Conservation (phyloP, 2,888 invertebrate species). For the Tachina grossa region DNA sequence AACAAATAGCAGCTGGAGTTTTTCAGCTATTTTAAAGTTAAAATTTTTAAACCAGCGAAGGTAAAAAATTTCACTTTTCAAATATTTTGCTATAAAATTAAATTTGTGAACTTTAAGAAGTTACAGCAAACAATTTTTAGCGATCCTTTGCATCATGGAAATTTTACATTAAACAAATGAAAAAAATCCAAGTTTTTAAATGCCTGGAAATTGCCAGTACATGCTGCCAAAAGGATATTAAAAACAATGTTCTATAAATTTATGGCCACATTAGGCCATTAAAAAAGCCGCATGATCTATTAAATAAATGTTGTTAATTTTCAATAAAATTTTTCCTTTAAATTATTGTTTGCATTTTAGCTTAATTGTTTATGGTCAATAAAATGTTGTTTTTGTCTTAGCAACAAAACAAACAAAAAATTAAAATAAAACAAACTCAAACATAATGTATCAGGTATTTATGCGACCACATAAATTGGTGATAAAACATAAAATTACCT, state of each 20-base stretch:
- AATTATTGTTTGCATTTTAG: background rate
- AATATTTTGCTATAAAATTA: too few species aligned
- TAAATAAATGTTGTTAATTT: slow-evolving; percentile 16
- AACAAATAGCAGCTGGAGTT: background rate
- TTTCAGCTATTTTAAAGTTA: background rate
- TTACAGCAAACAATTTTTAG: too few species aligned
- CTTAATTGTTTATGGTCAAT: slow-evolving; percentile 38
- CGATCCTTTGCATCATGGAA: too few species aligned
- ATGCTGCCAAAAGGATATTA: background rate
- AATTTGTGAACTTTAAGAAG: too few species aligned
- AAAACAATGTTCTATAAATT: slow-evolving; percentile 19
- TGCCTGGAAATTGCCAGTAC: background rate
- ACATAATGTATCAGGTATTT: background rate
- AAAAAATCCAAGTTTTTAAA: background rate
- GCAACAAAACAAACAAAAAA: background rate
- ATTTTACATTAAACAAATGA: background rate
- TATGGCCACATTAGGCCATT: slow-evolving; percentile 23
- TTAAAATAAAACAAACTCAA: background rate
- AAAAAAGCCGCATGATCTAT: slow-evolving; percentile 48
- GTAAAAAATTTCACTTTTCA: too few species aligned
- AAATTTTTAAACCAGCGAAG: too few species aligned
- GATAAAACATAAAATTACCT: slow-evolving; percentile 62
- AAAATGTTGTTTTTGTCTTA: slow-evolving; percentile 11
- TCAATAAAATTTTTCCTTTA: slow-evolving; percentile 30
- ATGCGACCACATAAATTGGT: slow-evolving; percentile 70